Evolutionary conservation across 2,113 vertebrate genomes (phyloP).

Genomic region (Cephalopholis sonnerati): DNA sequence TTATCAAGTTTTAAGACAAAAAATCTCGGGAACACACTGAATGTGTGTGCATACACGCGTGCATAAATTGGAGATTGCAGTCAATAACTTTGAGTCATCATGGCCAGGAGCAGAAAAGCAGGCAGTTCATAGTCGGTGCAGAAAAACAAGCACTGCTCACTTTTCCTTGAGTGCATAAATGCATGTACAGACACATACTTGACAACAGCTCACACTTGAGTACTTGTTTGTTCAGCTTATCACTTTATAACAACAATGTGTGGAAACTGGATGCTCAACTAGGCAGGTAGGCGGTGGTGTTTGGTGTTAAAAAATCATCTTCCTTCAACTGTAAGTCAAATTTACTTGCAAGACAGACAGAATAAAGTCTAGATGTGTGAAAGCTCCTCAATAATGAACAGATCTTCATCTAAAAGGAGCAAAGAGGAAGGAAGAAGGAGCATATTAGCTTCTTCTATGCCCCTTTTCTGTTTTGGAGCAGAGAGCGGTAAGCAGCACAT

Average conservation of each 20-base stretch:
- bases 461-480: slow-evolving; percentile 57
- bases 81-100: slow-evolving; percentile 19
- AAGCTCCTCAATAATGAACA: slow-evolving; percentile 16
- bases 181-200: background rate
- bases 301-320: background rate
- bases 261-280: background rate
- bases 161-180: slow-evolving; percentile 5
- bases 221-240: background rate
- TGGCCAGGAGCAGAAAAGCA: slow-evolving; percentile 21
- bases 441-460: slow-evolving; percentile 51
- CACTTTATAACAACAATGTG: no score
- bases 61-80: slow-evolving; percentile 12
- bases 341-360: background rate
- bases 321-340: background rate
- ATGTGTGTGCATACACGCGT: slow-evolving; percentile 24
- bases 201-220: background rate
- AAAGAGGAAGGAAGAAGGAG: slow-evolving; percentile 16
- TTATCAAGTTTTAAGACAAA: slow-evolving; percentile 25
- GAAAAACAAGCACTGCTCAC: slow-evolving; percentile 16
- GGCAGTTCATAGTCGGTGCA: slow-evolving; percentile 8
- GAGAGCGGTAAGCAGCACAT: slow-evolving; percentile 73
- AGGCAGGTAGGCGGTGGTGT: background rate
- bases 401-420: background rate
- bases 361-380: slow-evolving; percentile 16
- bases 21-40: background rate